phyloP scores from a whole-genome alignment of 2,888 invertebrate species.

The Drosophila birchii region DNA sequence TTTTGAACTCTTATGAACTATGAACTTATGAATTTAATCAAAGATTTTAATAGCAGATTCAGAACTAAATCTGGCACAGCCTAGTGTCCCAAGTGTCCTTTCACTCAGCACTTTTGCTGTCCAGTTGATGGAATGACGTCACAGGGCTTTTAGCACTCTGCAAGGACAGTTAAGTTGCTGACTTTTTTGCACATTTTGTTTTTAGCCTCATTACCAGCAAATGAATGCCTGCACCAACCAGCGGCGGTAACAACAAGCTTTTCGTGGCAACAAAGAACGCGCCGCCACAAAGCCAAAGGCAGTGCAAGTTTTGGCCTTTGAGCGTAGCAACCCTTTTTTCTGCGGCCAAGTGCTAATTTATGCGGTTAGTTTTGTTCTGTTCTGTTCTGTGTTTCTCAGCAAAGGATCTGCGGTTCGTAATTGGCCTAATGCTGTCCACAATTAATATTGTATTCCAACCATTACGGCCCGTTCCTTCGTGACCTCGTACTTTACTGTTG shows the following conservation, averaged over 20 bases:
- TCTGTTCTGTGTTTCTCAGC: background rate
- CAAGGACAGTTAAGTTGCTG: conserved; percentile 5
- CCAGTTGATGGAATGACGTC: background rate
- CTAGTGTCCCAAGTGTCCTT: no score
- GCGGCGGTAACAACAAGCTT: background rate
- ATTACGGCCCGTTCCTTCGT: background rate
- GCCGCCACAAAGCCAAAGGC: conserved; percentile 66
- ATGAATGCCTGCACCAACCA: conserved; percentile 15
- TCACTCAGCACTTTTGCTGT: no score
- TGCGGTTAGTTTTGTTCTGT: conserved; percentile 48
- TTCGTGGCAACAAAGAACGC: conserved; percentile 42
- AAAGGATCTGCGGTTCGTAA: conserved; percentile 19
- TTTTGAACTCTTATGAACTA: no score
- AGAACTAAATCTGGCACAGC: no score
- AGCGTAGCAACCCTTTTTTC: conserved; percentile 19
- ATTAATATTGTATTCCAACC: conserved; percentile 25
- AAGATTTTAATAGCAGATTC: no score
- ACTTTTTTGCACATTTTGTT: conserved; percentile 9
- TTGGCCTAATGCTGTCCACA: conserved; percentile 34
- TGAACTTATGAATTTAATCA: no score
- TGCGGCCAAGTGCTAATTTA: conserved; percentile 50
- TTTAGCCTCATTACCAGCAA: conserved; percentile 27
- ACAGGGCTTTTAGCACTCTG: background rate
- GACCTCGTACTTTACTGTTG: no score
- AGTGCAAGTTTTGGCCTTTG: conserved; percentile 62